These are phyloP conservation scores for Eupithecia tripunctaria DNA, from an alignment of 2,888 invertebrate species.

Conservation along the genomic window DNA sequence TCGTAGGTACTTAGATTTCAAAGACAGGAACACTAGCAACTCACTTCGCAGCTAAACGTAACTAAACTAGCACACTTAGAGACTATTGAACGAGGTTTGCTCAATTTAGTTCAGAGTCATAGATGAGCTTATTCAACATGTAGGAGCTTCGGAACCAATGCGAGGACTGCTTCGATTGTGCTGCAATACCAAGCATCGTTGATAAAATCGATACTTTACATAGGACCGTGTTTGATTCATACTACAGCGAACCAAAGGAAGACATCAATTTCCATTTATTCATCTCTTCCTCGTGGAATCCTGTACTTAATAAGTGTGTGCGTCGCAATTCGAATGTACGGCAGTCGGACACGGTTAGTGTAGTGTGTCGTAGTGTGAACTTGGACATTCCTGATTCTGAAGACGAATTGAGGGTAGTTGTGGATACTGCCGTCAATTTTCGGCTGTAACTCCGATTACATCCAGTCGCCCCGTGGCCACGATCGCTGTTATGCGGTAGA, in stretches of 20 bases:
- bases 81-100: neutral
- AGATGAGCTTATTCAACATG: constrained; percentile 1
- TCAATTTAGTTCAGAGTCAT: neutral
- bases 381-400: no score
- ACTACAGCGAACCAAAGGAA: neutral
- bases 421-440: no score
- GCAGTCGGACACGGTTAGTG: no score
- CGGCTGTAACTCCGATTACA: no score
- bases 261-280: neutral
- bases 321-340: no score
- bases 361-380: no score
- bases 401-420: no score
- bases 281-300: no score
- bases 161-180: neutral
- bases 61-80: neutral
- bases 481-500: no score
- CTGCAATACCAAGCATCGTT: neutral
- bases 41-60: neutral
- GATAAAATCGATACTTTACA: neutral
- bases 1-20: neutral
- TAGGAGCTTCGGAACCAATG: neutral
- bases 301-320: no score
- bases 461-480: no score
- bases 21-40: neutral
- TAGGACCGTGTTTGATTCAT: neutral